Base-by-base conservation (phyloP, 2,797 vertebrate species). In the Brachyalestes nurse region DNA sequence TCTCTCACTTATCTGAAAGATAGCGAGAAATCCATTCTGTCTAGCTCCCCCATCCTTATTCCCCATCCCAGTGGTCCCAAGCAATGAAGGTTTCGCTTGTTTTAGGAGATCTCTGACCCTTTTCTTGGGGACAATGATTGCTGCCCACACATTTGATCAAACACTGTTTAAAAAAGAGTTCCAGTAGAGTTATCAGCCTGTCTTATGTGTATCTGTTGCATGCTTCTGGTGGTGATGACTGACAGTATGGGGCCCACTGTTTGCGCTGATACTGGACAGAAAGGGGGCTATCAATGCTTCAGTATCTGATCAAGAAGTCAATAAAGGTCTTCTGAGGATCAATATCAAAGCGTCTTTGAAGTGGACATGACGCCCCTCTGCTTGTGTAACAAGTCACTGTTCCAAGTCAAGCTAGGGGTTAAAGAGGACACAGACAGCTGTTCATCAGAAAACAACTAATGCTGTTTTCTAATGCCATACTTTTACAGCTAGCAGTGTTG, bases 1-100 rank as follows among this genome's bases (percentile, higher is more conserved):
- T 79, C 74, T 64, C 55, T 28, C 40, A 55, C 51, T 84, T 75
- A 84, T 83, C 80, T 79, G 62, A 75, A 69, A 60, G 64, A 75
- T 47, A 62, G 57, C 25, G 42, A 75, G 6, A 40, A 72, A 83
- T 72, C 69, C 76, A 72, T 51, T 71, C 53, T 62, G 71, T 79
- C 67, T 76, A 73, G 16, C 6, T 19, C 51, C 66, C 57, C 34
- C 34, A 21, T 72, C 60, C 12, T 45, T 55, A 45, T 14, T 23
- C 9, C 64, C 51, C n/a, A 2, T 12, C 17, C 53, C 16, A 34
- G 51, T 57, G 25, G 9, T 53, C 70, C 73, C 61, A 25, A 70
- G 47, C 14, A 5, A 72, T 34, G n/a, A 10, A 1, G n/a, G 21
- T 42, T 57, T 45, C 1, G 4, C 55, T 62, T 23, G 19, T 38